Base-by-base conservation (phyloP, 2,113 vertebrate species). In the Alces alces region DNA sequence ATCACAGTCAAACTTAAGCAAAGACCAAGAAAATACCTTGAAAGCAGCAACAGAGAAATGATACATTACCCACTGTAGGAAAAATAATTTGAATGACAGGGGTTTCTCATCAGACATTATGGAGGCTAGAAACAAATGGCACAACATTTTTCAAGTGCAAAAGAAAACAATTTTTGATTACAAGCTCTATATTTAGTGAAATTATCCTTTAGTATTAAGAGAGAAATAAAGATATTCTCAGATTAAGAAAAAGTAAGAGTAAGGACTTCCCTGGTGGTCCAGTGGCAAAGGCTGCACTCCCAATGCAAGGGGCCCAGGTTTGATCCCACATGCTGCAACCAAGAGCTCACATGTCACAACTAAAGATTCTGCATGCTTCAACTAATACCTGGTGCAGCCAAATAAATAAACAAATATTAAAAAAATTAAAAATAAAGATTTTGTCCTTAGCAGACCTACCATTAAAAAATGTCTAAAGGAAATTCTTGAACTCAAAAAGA, bases 41-140 rank as follows among this genome's bases (percentile, higher is more conserved):
- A 97, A 92, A 87, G 39, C 17, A 92, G 78, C 43, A 52, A 55
- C 55, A 94, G 45, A 94, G 60, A 86, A 83, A 90, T 93, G 47
- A 89, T 28, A 57, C 28, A 60, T 87, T 86, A 50, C 17, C 11
- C 76, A 25, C n/a, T 78, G 70, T 61, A 80, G 27, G 57, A 50
- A 43, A 94, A 66, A 39, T 61, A 57, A 23, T 96, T 93, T 66
- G 79, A 76, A 61, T 78, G 43, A 50, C 30, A 95, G 58, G 12
- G 8, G 52, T 96, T 96, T 95, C 50, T 84, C 30, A 60, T 92
- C n/a, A 89, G 91, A 95, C 93, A 95, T 92, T 45, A 90, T 76
- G 54, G 64, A 80, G 13, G 64, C 82, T 58, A 36, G 47, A 82
- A 91, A 80, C 76, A 94, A 93, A 76, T 66, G 57, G 43, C 28